These are phyloP conservation scores for Anser brachyrhynchus DNA, from an alignment of 2,113 vertebrate species.

Conservation along the genomic window DNA sequence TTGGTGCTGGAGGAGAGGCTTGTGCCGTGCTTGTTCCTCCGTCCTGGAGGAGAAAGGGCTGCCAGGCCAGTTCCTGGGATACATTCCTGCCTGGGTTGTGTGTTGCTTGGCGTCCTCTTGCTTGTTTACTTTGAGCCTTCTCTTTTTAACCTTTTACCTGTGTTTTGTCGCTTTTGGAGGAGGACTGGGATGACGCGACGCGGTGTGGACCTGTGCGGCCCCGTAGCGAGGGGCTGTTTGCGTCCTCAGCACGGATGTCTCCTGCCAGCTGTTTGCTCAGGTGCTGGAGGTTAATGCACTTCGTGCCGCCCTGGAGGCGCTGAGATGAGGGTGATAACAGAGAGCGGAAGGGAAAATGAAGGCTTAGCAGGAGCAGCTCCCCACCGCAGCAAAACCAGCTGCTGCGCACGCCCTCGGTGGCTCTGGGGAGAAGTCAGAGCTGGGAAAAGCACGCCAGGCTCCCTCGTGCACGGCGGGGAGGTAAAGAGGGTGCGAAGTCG, in stretches of 20 bases:
- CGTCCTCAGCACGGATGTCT: not conserved
- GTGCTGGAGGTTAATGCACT: not conserved
- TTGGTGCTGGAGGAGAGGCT: not conserved
- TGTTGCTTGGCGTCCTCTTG: fast-evolving
- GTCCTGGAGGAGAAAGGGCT: not conserved
- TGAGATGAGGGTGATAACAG: not conserved
- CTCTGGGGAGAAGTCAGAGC: not conserved
- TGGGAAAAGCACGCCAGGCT: not conserved
- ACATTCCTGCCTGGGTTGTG: not conserved
- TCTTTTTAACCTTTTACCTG: fast-evolving
- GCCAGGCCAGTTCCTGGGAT: not conserved
- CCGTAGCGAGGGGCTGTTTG: fast-evolving
- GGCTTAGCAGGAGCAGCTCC: not conserved
- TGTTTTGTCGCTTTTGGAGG: not conserved
- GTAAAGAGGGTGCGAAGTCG: no score
- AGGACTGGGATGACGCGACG: not conserved
- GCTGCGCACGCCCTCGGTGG: fast-evolving
- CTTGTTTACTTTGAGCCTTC: not conserved
- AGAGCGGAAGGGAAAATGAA: not conserved
- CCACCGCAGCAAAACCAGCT: fast-evolving
- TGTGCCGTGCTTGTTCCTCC: not conserved
- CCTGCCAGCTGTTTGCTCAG: not conserved
- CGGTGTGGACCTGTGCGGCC: not conserved
- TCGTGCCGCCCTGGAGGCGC: fast-evolving
- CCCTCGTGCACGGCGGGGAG: not conserved